Conservation (phyloP, 2,888 invertebrate genomes). For the Agrochola lychnidis region DNA sequence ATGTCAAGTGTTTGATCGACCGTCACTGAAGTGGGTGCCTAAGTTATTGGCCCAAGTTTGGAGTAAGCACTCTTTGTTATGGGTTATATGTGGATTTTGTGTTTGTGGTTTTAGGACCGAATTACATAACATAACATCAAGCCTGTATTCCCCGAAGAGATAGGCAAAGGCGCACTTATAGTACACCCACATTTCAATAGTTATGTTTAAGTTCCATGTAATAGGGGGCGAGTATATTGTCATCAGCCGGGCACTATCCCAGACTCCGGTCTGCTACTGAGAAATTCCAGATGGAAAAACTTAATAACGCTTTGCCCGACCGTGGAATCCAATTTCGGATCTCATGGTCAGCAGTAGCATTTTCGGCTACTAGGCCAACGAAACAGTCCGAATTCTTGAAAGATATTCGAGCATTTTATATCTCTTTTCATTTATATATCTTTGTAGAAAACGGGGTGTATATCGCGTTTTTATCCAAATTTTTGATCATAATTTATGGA, state of each 20-base stretch:
- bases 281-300: not conserved
- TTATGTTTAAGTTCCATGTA: not conserved
- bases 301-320: not conserved
- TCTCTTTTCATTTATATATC: too few relatives aligned
- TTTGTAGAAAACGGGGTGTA: not conserved
- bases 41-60: conserved; percentile 45
- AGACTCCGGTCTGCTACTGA: not conserved
- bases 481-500: not conserved
- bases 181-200: not conserved
- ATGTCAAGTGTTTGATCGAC: conserved; percentile 60
- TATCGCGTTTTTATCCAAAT: not conserved
- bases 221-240: not conserved
- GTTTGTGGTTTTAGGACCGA: conserved; percentile 38
- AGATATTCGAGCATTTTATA: not conserved
- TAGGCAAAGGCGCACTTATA: not conserved
- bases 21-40: conserved; percentile 49
- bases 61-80: conserved; percentile 50
- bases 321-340: not conserved
- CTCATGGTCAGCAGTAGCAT: not conserved
- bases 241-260: not conserved
- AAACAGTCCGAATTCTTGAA: not conserved
- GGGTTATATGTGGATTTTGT: not conserved
- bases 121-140: not conserved
- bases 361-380: not conserved
- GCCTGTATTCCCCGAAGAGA: not conserved